phyloP scores from a whole-genome alignment of 1,140 invertebrate species.

The Antheraea mylitta region DNA sequence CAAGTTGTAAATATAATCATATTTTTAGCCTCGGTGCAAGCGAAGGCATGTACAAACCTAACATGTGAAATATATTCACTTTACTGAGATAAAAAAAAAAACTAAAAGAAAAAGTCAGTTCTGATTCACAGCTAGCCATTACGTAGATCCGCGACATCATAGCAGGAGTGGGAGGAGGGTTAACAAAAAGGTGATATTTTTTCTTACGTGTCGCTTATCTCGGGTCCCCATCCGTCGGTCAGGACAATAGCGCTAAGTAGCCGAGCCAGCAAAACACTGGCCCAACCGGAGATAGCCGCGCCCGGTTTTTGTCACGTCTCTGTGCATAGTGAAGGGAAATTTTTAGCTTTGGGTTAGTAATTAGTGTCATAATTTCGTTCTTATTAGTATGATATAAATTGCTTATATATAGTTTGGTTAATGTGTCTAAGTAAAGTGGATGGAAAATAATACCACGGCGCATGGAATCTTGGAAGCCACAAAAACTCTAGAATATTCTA shows the following conservation, averaged over 20 bases:
- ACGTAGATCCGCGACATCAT: constrained; percentile 11
- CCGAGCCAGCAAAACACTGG: constrained; percentile 21
- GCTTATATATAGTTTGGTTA: too few species aligned
- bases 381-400: too few species aligned
- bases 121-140: constrained; percentile 14
- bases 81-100: neutral
- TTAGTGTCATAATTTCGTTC: too few species aligned
- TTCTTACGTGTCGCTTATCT: constrained; percentile 24
- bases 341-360: neutral
- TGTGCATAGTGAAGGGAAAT: neutral
- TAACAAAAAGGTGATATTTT: constrained; percentile 14
- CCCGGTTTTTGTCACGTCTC: constrained; percentile 15
- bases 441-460: too few species aligned
- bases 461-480: too few species aligned
- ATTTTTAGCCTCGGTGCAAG: too few species aligned
- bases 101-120: neutral
- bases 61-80: too few species aligned
- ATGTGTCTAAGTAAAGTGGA: too few species aligned
- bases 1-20: too few species aligned
- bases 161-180: constrained; percentile 5
- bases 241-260: constrained; percentile 20
- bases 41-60: too few species aligned
- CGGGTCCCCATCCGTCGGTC: constrained; percentile 19
- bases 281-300: constrained; percentile 18
- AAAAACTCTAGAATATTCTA: too few species aligned